Evolutionary conservation across 2,797 vertebrate genomes (phyloP), one percentile per base, ranked within the genome.

Genomic region (Sparus aurata): DNA sequence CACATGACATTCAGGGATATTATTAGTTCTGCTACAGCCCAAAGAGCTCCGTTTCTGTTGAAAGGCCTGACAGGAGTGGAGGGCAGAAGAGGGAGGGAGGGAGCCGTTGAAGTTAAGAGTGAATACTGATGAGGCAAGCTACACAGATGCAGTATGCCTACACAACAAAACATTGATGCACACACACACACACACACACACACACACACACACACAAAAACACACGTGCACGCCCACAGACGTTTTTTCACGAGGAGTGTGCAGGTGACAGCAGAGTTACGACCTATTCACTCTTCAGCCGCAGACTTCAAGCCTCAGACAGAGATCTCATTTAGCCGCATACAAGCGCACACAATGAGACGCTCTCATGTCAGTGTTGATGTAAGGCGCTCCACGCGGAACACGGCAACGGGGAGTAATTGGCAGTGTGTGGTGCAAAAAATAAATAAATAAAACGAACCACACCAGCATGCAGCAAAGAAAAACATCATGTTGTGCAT

Each of bases 61-160:
- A 90, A 82, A 89, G 78, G 82, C 79, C 80, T 85, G 88, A 85
- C 83, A 88, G 65, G 83, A 89, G 81, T 47, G 67, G 75, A 84
- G 80, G 52, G 83, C 67, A 65, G 75, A 41, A 45, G 77, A 75
- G 62, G 23, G 62, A 53, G 59, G 54, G 70, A 73, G 75, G 60
- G 63, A 61, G 78, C 54, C 15, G 65, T 50, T 53, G 53, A 79
- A 83, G 80, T 87, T 80, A 67, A 83, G 78, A 82, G 70, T 55
- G 91, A 92, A 93, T 92, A 92, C 89, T 91, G 85, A 93, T 92
- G 90, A 93, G 86, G 76, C 59, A 6, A 69, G 84, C 86, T 72
- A 91, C 87, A 92, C 82, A 88, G 86, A 88, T 84, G 83, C 85
- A 89, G 91, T 87, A 88, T 91, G 83, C 61, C 86, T 79, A 80